Evolutionary conservation across 2,888 invertebrate genomes (phyloP).

Genomic region (Lepidochitona cinerea): DNA sequence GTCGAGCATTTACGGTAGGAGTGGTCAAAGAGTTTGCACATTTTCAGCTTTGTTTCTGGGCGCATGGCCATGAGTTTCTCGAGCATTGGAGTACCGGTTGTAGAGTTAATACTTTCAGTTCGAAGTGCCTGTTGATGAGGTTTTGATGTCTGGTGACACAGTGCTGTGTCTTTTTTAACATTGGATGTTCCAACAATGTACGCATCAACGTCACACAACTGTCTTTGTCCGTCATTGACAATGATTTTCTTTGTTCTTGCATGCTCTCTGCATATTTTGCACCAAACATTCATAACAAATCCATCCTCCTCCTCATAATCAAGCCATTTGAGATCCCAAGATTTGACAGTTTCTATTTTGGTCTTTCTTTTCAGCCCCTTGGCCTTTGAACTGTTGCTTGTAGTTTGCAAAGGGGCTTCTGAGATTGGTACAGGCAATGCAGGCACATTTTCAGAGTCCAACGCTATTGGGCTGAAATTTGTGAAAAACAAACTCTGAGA

Average conservation of each 20-base stretch:
- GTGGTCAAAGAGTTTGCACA: no score
- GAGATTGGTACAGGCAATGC: no score
- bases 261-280: not conserved
- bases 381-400: not conserved
- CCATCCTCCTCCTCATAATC: not conserved
- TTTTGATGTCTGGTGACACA: not conserved
- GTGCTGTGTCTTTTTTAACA: not conserved
- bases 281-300: not conserved
- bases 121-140: no score
- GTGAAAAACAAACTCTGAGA: no score
- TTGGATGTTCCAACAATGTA: not conserved
- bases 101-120: no score
- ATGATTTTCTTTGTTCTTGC: not conserved
- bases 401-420: no score
- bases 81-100: no score
- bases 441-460: no score
- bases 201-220: not conserved
- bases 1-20: no score
- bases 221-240: not conserved
- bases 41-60: no score
- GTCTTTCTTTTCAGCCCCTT: not conserved
- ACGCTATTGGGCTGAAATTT: no score
- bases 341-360: not conserved
- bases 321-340: not conserved
- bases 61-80: no score